Conservation (phyloP, 2,113 vertebrate genomes). For the Otus sunia region DNA sequence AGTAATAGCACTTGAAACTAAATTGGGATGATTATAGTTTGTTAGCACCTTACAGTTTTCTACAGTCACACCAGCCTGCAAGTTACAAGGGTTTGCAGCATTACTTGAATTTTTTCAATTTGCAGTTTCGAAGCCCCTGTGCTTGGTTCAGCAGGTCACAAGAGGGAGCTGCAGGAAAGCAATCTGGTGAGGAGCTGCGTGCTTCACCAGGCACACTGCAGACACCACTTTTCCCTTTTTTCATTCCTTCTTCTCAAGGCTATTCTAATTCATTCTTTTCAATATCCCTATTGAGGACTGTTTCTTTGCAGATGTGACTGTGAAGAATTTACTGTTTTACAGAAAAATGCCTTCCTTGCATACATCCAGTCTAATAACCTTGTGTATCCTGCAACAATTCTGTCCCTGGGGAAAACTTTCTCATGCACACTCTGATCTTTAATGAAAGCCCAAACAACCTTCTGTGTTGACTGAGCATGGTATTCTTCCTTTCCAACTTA, state of each 20-base stretch:
- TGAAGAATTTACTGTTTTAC: neutral
- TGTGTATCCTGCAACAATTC: neutral
- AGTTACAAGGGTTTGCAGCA: neutral
- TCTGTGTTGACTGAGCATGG: neutral
- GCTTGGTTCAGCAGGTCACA: neutral
- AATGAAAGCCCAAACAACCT: neutral
- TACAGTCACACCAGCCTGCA: neutral
- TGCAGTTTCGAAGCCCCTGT: neutral
- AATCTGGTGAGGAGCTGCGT: fast-evolving
- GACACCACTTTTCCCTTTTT: fast-evolving
- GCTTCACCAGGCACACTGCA: neutral
- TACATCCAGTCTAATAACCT: neutral
- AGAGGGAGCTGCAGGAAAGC: neutral
- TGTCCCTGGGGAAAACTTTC: neutral
- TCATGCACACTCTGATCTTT: neutral
- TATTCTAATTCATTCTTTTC: neutral
- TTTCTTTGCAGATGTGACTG: neutral
- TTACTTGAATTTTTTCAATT: neutral
- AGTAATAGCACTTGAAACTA: neutral
- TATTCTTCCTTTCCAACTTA: neutral
- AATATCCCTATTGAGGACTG: neutral
- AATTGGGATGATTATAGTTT: neutral
- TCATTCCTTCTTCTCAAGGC: neutral
- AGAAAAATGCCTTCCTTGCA: neutral
- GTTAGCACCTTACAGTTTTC: neutral